phyloP scores from a whole-genome alignment of 2,797 vertebrate species.

The Pteropus rufus region DNA sequence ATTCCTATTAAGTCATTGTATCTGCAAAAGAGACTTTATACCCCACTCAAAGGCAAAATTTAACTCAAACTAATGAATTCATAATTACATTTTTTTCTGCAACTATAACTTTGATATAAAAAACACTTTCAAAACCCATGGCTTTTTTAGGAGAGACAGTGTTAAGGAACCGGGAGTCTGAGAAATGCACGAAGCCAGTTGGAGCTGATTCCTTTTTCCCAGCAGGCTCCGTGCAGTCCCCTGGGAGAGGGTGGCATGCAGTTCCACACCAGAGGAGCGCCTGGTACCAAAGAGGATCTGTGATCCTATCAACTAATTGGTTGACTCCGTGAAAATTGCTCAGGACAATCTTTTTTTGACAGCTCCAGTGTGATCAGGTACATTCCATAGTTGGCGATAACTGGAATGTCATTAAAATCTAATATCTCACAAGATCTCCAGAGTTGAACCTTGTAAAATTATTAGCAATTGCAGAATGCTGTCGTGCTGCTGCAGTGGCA shows the following conservation, averaged over 20 bases:
- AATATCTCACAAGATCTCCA: background rate
- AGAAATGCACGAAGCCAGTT: background rate
- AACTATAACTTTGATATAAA: background rate
- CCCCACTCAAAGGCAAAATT: background rate
- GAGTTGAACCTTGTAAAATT: conserved; percentile 31
- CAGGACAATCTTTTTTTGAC: background rate
- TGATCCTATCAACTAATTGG: background rate
- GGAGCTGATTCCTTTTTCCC: background rate
- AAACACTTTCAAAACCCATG: background rate
- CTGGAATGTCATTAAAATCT: conserved; percentile 28
- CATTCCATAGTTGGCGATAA: background rate
- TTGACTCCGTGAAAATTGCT: background rate
- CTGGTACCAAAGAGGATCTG: background rate
- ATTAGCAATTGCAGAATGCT: background rate
- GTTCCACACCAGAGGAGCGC: background rate
- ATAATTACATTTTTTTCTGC: background rate
- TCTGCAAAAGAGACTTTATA: no score
- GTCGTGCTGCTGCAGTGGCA: background rate
- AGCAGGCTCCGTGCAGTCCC: background rate
- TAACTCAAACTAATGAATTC: background rate
- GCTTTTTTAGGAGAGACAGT: background rate
- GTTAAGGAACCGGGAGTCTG: background rate
- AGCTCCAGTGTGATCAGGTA: background rate
- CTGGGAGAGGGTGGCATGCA: background rate
- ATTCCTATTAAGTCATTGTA: background rate